These are phyloP conservation scores for Shinisaurus crocodilurus DNA, from an alignment of 2,113 vertebrate genomes.

Conservation along the genomic window DNA sequence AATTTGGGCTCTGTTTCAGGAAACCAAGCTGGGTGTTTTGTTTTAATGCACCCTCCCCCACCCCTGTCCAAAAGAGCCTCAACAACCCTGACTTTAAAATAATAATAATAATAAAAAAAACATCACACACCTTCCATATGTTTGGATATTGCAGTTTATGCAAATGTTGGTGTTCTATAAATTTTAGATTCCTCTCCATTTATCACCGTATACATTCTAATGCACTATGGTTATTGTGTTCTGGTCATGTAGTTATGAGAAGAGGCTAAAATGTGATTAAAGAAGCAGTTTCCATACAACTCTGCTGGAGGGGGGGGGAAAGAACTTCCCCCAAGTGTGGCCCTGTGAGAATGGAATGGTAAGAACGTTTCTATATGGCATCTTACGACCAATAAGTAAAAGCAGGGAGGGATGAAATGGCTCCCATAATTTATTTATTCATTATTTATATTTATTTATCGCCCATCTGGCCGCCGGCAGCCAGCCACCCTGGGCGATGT, in stretches of 20 bases:
- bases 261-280: constrained; percentile 80
- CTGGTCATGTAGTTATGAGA: neutral
- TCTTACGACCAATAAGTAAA: neutral
- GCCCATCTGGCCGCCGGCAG: no score
- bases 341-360: neutral
- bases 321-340: constrained; percentile 30
- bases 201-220: constrained; percentile 81
- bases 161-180: constrained; percentile 95
- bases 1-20: constrained; percentile 75
- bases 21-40: constrained; percentile 81
- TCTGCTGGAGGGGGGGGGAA: constrained; percentile 62
- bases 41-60: constrained; percentile 90
- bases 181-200: constrained; percentile 97
- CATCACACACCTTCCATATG: constrained; percentile 73
- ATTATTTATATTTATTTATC: no score
- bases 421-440: no score
- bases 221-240: constrained; percentile 74
- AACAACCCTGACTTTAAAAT: neutral
- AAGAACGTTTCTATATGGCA: neutral
- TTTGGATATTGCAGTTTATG: constrained; percentile 96
- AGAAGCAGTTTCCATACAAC: constrained; percentile 82
- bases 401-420: neutral
- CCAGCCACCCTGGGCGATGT: no score
- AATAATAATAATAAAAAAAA: no score
- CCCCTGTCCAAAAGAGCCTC: neutral